Percentiles rank a stretch among this genome's conserved stretches.
Conservation (phyloP, 1,140 invertebrate species). For the Saccostrea echinata region DNA sequence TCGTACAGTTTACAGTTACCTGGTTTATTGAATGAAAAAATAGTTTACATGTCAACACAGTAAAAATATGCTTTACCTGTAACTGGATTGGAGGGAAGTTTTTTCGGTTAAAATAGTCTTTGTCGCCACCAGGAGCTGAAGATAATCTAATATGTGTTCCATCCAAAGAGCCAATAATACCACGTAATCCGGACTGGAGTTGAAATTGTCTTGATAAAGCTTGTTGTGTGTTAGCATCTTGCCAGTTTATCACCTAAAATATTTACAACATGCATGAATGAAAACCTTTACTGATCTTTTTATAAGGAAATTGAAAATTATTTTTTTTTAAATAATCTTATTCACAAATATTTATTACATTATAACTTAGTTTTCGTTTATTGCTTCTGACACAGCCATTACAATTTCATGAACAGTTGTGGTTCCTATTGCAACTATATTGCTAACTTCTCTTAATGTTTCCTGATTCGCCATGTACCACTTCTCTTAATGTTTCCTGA, state of each 20-base stretch:
- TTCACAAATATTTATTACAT: too few relatives aligned
- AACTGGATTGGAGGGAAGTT: slow-evolving; percentile 18
- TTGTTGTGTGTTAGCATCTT: too few relatives aligned
- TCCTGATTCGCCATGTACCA: slow-evolving; percentile 8
- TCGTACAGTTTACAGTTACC: not conserved
- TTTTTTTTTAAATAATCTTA: too few relatives aligned
- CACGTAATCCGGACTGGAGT: slow-evolving; percentile 36
- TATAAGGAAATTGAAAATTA: too few relatives aligned
- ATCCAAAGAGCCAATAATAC: slow-evolving; percentile 48
- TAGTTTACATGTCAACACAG: too few relatives aligned
- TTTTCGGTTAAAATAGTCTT: slow-evolving; percentile 45
- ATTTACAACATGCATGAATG: too few relatives aligned
- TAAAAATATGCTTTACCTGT: slow-evolving; percentile 1
- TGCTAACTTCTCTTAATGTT: slow-evolving; percentile 10
- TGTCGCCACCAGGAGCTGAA: slow-evolving; percentile 11
- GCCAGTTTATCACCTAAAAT: too few relatives aligned
- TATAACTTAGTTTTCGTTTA: not conserved
- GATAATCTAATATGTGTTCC: slow-evolving; percentile 13
- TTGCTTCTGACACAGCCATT: not conserved
- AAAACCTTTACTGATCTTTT: too few relatives aligned
- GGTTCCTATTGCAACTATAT: not conserved
- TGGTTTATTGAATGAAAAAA: too few relatives aligned
- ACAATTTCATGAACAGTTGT: slow-evolving; percentile 2
- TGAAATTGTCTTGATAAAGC: too few relatives aligned
- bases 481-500: slow-evolving; percentile 10